Base-by-base conservation (phyloP, 2,888 invertebrate species). In the Octodonta nipae region DNA sequence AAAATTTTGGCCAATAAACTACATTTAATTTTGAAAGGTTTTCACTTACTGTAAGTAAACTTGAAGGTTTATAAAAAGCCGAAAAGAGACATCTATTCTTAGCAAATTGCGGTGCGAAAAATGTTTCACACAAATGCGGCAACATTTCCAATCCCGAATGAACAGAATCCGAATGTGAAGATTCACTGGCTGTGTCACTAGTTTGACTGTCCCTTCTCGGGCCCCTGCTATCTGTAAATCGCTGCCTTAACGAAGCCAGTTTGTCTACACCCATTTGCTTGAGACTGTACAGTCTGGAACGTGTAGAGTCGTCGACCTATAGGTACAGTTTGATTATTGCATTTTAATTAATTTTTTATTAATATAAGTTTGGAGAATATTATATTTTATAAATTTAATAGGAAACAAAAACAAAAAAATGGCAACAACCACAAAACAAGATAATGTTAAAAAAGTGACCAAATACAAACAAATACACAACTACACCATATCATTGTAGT, bases 181-280 rank as follows among this genome's bases (percentile, higher is more conserved):
- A 56, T 41, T 58, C 59, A 36, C 56, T 56, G 11, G 57, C 43
- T 24, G 54, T 52, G 34, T 60, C 59, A 39, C 56, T 61, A 1
- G 50, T 46, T 38, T 55, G 55, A 36, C 55, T 58, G 36, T 60
- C 60, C 30, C 56, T 47, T 26, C 56, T 43, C 5, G 42, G 38
- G 5, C 43, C 44, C 42, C 65, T 62, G 4, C 63, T 65, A 46
- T 72, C 71, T 5, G 71, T 67, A 16, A 77, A 55, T 39, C 72
- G 71, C 55, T 74, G 73, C 48, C 69, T 73, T n/a, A 77, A 60
- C 25, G 68, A 70, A 13, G 71, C 70, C 25, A 78, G 58, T 51
- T 76, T 78, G 44, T 77, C 77, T 1, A 75, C 73, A n/a, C 78
- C 76, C 37, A 78, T 57, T 45, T 76, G 75, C 49, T 75, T 76